These are phyloP conservation scores for Castor canadensis DNA, from an alignment of 2,113 vertebrate species.

Conservation along the genomic window DNA sequence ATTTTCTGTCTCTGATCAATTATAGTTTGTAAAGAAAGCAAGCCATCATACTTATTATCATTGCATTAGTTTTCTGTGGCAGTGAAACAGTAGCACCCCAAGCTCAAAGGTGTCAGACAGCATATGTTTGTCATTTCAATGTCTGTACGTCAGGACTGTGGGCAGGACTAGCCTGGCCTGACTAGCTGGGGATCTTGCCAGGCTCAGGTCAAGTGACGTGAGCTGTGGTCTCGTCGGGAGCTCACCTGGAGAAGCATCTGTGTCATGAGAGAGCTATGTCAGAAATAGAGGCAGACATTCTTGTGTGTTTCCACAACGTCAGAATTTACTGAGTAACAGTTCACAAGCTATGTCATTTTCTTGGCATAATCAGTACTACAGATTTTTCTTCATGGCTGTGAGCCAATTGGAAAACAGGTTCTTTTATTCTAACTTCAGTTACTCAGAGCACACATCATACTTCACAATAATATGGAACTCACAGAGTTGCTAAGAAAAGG, in stretches of 20 bases:
- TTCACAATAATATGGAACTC: no score
- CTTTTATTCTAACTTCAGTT: no score
- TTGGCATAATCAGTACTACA: no score
- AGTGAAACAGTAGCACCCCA: fast-evolving
- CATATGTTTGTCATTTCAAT: fast-evolving
- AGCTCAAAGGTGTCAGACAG: not conserved
- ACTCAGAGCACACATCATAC: no score
- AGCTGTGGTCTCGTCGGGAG: not conserved
- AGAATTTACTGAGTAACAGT: no score
- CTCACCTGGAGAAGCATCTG: not conserved
- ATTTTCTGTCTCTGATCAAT: not conserved
- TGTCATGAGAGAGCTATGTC: no score
- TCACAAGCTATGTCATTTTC: no score
- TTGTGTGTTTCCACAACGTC: no score
- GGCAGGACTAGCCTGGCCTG: not conserved
- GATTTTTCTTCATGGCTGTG: no score
- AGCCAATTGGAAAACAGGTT: no score
- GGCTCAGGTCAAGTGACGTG: not conserved
- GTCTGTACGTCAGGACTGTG: not conserved
- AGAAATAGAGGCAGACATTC: no score
- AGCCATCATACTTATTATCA: fast-evolving
- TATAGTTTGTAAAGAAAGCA: not conserved
- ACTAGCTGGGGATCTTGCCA: not conserved
- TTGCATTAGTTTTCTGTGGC: not conserved
- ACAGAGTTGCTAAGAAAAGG: no score